Conservation (phyloP, 2,888 invertebrate genomes). For the Hydrotaea cyrtoneurina region DNA sequence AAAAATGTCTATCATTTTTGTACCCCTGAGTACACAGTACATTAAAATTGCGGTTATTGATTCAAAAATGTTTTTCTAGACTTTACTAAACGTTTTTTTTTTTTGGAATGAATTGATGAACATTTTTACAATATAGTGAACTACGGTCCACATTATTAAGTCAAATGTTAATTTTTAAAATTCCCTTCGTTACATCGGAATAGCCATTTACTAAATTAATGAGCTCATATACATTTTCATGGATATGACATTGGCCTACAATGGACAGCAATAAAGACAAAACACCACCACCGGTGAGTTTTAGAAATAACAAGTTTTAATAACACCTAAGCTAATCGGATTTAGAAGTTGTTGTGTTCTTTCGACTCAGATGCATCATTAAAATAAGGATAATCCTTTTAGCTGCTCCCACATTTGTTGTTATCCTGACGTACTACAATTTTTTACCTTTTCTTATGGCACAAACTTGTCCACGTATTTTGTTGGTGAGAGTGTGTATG, state of each 20-base stretch:
- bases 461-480: background rate
- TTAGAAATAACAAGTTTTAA: background rate
- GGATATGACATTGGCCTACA: background rate
- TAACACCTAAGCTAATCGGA: constrained; percentile 28
- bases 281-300: background rate
- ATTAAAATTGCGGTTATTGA: no score
- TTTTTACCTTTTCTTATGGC: background rate
- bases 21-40: no score
- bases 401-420: constrained; percentile 57
- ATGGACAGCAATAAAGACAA: background rate
- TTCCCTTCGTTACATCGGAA: no score
- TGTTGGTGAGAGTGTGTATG: constrained; percentile 17
- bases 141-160: no score
- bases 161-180: no score
- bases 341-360: constrained; percentile 6
- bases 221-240: background rate
- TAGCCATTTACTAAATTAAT: no score
- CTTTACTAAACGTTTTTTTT: no score
- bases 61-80: no score
- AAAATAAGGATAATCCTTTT: constrained; percentile 62
- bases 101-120: no score
- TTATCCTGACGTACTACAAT: constrained; percentile 51
- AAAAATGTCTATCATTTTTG: no score
- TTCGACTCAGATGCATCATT: constrained; percentile 24
- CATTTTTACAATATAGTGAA: no score